Evolutionary conservation across 2,113 vertebrate genomes (phyloP), one percentile per base, ranked within the genome.

Genomic region (Asarcornis scutulata): DNA sequence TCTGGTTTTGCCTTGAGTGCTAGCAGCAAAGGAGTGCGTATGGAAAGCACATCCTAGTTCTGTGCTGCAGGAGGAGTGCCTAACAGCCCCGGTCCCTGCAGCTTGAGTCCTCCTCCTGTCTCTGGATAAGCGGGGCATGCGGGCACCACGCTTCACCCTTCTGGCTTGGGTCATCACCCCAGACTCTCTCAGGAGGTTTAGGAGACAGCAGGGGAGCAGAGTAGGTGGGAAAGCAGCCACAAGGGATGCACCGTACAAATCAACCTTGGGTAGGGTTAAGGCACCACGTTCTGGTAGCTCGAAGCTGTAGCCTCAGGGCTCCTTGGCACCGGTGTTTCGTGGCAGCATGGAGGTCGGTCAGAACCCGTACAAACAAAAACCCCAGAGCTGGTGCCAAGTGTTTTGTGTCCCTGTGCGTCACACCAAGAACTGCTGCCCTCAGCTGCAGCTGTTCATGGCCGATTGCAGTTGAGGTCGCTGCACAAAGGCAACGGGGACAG

Each of bases 231-330:
- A 38, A 67, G 69, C 63, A 31, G 69, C 69, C 18, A 1, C 0
- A 3, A 44, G 44, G 23, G 44, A 17, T 11, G 10, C 0, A 0
- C 1, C 9, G 20, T 2, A 8, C 6, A 13, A 4, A 12, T 27
- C 0, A 1, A 40, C 63, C 42, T 46, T 8, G 20, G 34, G 36
- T 21, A 16, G 34, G 42, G 68, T 25, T 21, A 52, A 34, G 55
- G 71, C 46, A 36, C n/a, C 20, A 58, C 4, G 6, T 16, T 9
- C 40, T 9, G 26, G 38, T 8, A 4, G 36, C 4, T 63, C 0
- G 1, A 11, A 11, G 18, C 20, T 12, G 44, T 0, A 25, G 13
- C 7, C 63, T 40, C 14, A 44, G 9, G 22, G 20, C 42, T 79
- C 56, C 36, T n/a, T 64, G 55, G 50, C 22, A 6, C 26, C 27